These are phyloP conservation scores for Tetropium fuscum DNA, from an alignment of 2,888 invertebrate genomes.

Conservation along the genomic window DNA sequence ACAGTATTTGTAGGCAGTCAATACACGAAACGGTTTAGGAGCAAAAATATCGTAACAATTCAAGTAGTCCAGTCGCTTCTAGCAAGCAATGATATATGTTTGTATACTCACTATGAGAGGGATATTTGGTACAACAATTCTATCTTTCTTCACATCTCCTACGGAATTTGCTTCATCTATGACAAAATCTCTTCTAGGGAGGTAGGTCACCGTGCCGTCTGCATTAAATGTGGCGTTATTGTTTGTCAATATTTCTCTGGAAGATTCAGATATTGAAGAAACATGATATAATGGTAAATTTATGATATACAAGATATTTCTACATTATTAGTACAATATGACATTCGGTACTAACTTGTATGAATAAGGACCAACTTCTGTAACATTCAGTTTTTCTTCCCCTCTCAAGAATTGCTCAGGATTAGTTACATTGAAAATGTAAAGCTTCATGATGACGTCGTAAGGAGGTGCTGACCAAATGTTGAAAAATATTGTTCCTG, in stretches of 20 bases:
- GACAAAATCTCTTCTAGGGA: constrained; percentile 70
- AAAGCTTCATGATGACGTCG: constrained; percentile 74
- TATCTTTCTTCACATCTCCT: constrained; percentile 72
- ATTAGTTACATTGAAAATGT: constrained; percentile 87
- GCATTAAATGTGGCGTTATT: constrained; percentile 74
- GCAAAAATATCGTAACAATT: too few relatives aligned
- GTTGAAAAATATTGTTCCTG: constrained; percentile 70
- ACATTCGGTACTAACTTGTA: constrained; percentile 75
- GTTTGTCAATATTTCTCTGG: constrained; percentile 77
- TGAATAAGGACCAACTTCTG: constrained; percentile 84
- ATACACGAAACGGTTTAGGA: too few relatives aligned
- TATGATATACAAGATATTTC: background rate
- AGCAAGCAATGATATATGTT: too few relatives aligned
- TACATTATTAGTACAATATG: background rate
- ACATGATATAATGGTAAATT: background rate
- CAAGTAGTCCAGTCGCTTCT: too few relatives aligned
- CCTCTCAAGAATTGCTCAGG: constrained; percentile 75
- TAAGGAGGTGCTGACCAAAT: constrained; percentile 77
- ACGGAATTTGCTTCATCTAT: constrained; percentile 76
- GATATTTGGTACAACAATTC: constrained; percentile 76
- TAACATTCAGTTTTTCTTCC: constrained; percentile 74
- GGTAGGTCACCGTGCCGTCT: constrained; percentile 75
- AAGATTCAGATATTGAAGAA: too few relatives aligned
- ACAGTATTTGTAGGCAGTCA: too few relatives aligned
- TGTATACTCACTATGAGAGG: constrained; percentile 75